Conservation (phyloP, 2,113 vertebrate species). For the Calyptomena viridis region DNA sequence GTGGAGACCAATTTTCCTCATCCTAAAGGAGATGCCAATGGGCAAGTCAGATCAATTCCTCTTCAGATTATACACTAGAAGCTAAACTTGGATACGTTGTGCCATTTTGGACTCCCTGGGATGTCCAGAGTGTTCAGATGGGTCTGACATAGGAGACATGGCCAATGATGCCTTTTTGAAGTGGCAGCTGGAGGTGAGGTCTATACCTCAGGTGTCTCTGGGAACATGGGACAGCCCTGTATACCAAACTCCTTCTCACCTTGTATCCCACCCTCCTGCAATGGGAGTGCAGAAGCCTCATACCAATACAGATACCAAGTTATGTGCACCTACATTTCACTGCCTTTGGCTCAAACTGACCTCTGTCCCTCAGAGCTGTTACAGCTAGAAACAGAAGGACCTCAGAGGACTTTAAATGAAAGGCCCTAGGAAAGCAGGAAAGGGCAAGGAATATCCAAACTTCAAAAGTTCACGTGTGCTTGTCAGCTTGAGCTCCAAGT, state of each 20-base stretch:
- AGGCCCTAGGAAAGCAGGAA: background rate
- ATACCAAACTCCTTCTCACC: background rate
- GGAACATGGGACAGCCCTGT: background rate
- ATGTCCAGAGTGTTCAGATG: background rate
- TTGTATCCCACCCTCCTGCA: background rate
- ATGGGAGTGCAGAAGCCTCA: background rate
- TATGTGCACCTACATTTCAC: background rate
- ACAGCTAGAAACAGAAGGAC: background rate
- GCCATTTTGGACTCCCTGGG: background rate
- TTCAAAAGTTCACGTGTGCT: background rate
- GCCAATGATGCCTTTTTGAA: background rate
- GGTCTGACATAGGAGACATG: background rate
- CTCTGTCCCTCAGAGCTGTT: background rate
- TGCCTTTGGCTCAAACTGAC: background rate
- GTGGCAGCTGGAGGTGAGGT: background rate
- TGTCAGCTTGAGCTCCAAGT: background rate
- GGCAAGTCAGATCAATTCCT: background rate
- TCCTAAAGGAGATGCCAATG: background rate
- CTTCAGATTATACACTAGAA: background rate
- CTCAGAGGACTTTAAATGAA: background rate
- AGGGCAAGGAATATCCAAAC: background rate
- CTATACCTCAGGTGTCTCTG: background rate
- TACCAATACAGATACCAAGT: background rate
- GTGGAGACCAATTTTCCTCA: background rate
- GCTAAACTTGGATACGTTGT: background rate